These are phyloP conservation scores for Crenichthys baileyi DNA, from an alignment of 2,797 vertebrate species.

Conservation along the genomic window DNA sequence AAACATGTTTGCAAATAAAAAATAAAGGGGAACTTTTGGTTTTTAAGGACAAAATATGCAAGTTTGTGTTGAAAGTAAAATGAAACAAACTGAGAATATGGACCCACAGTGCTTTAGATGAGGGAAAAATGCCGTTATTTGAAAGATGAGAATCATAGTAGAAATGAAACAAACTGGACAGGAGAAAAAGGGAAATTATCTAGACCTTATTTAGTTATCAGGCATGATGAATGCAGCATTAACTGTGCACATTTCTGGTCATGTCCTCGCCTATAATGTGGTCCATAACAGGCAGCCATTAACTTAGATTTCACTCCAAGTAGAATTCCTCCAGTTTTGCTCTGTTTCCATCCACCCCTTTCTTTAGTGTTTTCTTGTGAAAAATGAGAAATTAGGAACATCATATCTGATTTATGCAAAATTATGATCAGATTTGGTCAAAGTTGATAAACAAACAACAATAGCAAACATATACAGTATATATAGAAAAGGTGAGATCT, in stretches of 20 bases:
- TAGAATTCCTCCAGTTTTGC: not conserved
- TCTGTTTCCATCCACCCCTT: not conserved
- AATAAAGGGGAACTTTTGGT: not conserved
- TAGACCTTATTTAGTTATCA: not conserved
- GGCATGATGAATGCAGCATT: not conserved
- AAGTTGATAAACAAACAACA: no score
- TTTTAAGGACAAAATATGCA: not conserved
- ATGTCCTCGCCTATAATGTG: not conserved
- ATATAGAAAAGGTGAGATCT: no score
- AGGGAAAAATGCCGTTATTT: not conserved
- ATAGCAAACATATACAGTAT: no score
- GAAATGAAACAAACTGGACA: not conserved
- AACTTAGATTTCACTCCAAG: constrained; percentile 9
- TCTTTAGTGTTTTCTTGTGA: no score
- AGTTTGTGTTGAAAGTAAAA: not conserved
- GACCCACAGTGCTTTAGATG: not conserved
- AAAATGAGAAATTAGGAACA: no score
- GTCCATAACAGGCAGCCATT: constrained; percentile 6
- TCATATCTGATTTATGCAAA: no score
- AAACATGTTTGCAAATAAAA: not conserved
- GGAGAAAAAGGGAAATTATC: not conserved
- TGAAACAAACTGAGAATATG: not conserved
- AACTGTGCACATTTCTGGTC: not conserved
- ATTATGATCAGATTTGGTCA: no score
- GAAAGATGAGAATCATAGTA: not conserved